Percentiles rank a stretch among this genome's conserved stretches.
Conservation (phyloP, 2,797 vertebrate species). For the Ibycter americanus region DNA sequence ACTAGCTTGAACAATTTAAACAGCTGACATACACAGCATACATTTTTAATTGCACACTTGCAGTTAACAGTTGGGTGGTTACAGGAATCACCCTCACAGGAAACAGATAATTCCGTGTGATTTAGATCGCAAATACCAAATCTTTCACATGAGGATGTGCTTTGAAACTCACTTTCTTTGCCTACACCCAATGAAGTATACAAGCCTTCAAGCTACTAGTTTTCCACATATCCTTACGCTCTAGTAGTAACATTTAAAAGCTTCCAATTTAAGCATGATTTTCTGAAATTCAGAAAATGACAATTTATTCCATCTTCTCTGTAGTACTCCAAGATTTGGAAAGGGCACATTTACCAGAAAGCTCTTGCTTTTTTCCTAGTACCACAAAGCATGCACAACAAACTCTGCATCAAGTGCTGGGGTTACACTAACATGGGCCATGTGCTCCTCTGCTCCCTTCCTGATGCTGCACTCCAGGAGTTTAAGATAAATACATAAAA, state of each 20-base stretch:
- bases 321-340: neutral
- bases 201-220: neutral
- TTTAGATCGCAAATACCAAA: neutral
- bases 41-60: slow-evolving; percentile 26
- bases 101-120: neutral
- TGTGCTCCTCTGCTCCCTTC: neutral
- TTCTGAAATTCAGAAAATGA: neutral
- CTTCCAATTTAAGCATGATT: neutral
- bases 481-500: neutral
- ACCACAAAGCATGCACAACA: neutral
- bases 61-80: slow-evolving; percentile 17
- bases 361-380: neutral
- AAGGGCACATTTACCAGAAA: neutral
- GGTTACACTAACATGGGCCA: neutral
- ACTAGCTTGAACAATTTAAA: slow-evolving; percentile 19
- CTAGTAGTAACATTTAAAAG: neutral
- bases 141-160: neutral
- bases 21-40: slow-evolving; percentile 30
- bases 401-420: fast-evolving
- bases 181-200: neutral
- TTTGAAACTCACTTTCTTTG: neutral
- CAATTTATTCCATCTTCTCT: neutral
- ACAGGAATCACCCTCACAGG: slow-evolving; percentile 15
- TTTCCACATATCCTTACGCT: neutral
- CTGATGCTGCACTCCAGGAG: neutral